Conservation (phyloP, 2,797 vertebrate species). For the Spinibarbus caldwelli region DNA sequence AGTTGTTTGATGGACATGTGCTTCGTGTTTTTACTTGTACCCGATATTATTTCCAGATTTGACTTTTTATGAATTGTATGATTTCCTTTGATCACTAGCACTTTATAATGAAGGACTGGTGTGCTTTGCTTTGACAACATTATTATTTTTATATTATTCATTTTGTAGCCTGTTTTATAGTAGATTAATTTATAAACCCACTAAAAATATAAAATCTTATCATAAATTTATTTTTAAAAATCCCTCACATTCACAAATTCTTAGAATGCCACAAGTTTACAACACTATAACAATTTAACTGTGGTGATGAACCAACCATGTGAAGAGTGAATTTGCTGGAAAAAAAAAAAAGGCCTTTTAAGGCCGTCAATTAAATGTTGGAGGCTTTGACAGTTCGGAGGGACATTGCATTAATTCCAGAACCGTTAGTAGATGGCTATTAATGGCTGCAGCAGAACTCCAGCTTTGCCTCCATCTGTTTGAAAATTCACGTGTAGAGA, state of each 20-base stretch:
- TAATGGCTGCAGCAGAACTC: slow-evolving; percentile 23
- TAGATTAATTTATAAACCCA: neutral
- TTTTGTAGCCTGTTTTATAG: neutral
- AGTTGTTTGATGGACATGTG: neutral
- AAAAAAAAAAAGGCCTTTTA: neutral
- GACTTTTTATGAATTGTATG: neutral
- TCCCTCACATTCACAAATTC: neutral
- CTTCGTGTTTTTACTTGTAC: neutral
- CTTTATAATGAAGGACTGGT: neutral
- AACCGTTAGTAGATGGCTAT: slow-evolving; percentile 8
- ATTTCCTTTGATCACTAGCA: neutral
- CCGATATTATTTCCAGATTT: neutral
- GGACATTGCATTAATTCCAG: slow-evolving; percentile 17
- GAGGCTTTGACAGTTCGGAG: neutral
- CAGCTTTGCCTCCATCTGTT: slow-evolving; percentile 44
- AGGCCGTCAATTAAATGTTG: neutral
- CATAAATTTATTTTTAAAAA: neutral
- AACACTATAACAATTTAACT: neutral
- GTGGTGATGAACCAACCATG: neutral
- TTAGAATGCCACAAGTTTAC: neutral
- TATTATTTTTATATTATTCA: neutral
- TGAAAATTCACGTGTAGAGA: neutral
- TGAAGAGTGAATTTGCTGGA: neutral
- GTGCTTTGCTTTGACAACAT: neutral
- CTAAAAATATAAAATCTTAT: neutral